A percentile compares a stretch with the other conserved stretches of the same genome.
phyloP scores from a whole-genome alignment of 2,113 vertebrate genomes.

The Corvus moneduloides region DNA sequence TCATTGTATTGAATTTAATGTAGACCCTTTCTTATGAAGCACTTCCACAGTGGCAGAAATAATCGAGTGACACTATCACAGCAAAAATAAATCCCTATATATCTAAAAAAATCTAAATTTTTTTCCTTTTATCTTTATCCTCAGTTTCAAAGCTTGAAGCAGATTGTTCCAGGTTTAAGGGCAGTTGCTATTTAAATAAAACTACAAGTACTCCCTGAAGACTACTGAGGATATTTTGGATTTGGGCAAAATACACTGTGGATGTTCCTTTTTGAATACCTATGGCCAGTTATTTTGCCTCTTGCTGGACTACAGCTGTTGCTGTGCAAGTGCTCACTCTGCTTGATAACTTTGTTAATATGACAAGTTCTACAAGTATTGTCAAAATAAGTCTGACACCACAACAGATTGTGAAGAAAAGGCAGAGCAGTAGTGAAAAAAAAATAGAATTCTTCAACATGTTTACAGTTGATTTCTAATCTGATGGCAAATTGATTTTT shows the following conservation, averaged over 20 bases:
- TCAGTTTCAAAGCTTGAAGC: background rate
- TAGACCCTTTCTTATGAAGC: background rate
- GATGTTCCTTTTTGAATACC: background rate
- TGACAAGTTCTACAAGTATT: conserved; percentile 62
- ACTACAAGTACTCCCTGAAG: background rate
- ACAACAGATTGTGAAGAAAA: conserved; percentile 64
- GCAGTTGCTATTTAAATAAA: background rate
- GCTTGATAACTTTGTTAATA: conserved; percentile 52
- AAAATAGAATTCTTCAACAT: conserved; percentile 51
- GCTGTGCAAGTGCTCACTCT: background rate
- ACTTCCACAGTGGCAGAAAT: background rate
- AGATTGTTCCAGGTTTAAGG: background rate
- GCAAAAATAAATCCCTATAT: background rate
- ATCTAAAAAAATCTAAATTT: background rate
- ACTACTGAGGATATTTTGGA: background rate
- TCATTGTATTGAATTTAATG: background rate
- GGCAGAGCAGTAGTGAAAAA: conserved; percentile 56
- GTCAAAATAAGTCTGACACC: conserved; percentile 70
- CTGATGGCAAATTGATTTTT: conserved; percentile 48
- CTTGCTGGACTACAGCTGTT: conserved; percentile 51
- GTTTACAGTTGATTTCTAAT: conserved; percentile 63
- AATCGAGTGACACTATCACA: background rate
- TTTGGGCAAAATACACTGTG: background rate
- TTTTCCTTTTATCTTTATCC: background rate
- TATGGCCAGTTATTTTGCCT: background rate